Base-by-base conservation (phyloP, 2,113 vertebrate species). In the Prietella phreatophila region DNA sequence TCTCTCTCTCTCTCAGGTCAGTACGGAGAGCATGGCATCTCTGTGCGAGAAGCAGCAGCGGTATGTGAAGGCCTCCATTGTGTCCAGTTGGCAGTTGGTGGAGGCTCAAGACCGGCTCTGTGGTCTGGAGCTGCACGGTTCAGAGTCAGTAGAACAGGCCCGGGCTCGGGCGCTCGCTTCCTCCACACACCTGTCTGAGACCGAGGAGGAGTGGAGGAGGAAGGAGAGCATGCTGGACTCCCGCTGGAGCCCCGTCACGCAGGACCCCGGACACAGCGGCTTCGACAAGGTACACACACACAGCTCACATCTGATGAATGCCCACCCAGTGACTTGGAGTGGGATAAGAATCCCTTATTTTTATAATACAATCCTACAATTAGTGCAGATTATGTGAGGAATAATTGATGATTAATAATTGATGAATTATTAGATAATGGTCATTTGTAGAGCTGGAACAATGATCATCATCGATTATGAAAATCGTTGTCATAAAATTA, bases 41-140 rank as follows among this genome's bases (percentile, higher is more conserved):
- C 95, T 97, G 85, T 98, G 96, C 93, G 96, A 97, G 92, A 96
- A 96, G 90, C 96, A 98, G 93, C 96, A 96, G 93, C 96, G 95
- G 87, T 96, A 96, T 84, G 94, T 97, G 88, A 97, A 98, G 91
- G 97, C 96, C 86, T 97, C 98, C 27, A 95, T 98, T 85, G 96
- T 96, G 15, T 97, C 97, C 90, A 96, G 95, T 36, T 99, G 98
- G 98, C 97, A 96, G 86, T 95, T 99, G 84, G 98, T 96, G 60
- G 98, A 99, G 93, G 97, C 97, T n/a, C 97, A 99, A 93, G 96
- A 99, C 89, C 97, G 97, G 94, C 95, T 99, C 14, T 96, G 96
- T 85, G 97, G 94, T 85, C 94, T 99, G 89, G 97, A 96, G 33
- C 95, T 99, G 88, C 97, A 99, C 93, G 96, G 97, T 92, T 97